Conservation (phyloP, 2,113 vertebrate genomes). For the Pygoscelis antarcticus region DNA sequence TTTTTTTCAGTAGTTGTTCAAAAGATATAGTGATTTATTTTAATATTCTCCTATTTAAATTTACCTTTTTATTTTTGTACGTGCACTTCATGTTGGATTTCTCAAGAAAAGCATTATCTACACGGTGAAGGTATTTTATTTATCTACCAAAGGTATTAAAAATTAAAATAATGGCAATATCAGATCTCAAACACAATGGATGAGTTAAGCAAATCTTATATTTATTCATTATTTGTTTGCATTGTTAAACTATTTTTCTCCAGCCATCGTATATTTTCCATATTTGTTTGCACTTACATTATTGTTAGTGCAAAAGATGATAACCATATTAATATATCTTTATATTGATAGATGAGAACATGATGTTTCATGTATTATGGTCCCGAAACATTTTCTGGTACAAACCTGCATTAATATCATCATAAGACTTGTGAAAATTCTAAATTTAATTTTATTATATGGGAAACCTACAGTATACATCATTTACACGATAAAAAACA, state of each 20-base stretch:
- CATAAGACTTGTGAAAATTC: not conserved
- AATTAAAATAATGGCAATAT: not conserved
- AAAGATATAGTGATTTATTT: constrained; percentile 46
- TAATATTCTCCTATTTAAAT: constrained; percentile 32
- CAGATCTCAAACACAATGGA: not conserved
- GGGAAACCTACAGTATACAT: not conserved
- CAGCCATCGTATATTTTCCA: not conserved
- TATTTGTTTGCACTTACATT: not conserved
- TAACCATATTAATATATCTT: not conserved
- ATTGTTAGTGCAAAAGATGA: not conserved
- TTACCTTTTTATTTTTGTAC: constrained; percentile 24
- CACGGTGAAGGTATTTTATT: not conserved
- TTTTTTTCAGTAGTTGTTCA: constrained; percentile 46
- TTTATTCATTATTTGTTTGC: not conserved
- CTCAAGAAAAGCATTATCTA: not conserved
- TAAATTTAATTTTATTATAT: not conserved
- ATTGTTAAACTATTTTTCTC: not conserved
- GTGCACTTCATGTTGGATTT: constrained; percentile 30
- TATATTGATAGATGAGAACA: not conserved
- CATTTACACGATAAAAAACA: not conserved
- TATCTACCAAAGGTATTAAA: not conserved
- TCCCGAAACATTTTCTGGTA: not conserved
- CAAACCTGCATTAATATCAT: not conserved
- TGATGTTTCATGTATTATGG: not conserved
- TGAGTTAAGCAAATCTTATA: not conserved